Evolutionary conservation across 2,113 vertebrate genomes (phyloP), one percentile per base, ranked within the genome.

Genomic region (Lophius piscatorius): DNA sequence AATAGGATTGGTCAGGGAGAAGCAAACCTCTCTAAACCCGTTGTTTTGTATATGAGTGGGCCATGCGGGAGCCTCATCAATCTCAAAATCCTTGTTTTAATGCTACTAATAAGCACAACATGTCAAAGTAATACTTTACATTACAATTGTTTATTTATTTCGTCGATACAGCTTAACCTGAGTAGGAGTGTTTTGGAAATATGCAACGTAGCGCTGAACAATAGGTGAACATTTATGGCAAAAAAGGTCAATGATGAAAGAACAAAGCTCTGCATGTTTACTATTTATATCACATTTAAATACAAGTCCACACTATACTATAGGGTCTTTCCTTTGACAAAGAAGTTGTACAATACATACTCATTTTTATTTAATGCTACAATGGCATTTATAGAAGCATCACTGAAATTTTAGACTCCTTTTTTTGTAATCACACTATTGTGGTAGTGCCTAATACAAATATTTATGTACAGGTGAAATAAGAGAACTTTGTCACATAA

Each of bases 61-160:
- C 4, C 12, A 28, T 40, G 12, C 33, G 24, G 38, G 28, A 47
- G 26, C 11, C 1, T 1, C 41, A 46, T 47, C 35, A 18, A 12
- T 34, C n/a, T 49, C 26, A 1, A 33, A 9, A 7, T 5, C 42
- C 6, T 6, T 4, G 13, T 13, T 50, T 16, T 36, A 17, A 16
- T n/a, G 3, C 22, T 22, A 14, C 14, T 18, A 5, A 22, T 26
- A 3, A 17, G 14, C 24, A n/a, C 10, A 29, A 11, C 16, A 0
- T 21, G 49, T 38, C 12, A 45, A 4, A 28, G 10, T n/a, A 35
- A 14, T 35, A 31, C 1, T 7, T 31, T 10, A 31, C 29, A 31
- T 10, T 10, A 49, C 38, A 16, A 22, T 33, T 33, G 31, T 77
- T 82, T 63, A 78, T 78, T 84, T 40, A 22, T 10, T 36, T 59